Conservation (phyloP, 2,888 invertebrate species). For the Colostygia pectinataria region DNA sequence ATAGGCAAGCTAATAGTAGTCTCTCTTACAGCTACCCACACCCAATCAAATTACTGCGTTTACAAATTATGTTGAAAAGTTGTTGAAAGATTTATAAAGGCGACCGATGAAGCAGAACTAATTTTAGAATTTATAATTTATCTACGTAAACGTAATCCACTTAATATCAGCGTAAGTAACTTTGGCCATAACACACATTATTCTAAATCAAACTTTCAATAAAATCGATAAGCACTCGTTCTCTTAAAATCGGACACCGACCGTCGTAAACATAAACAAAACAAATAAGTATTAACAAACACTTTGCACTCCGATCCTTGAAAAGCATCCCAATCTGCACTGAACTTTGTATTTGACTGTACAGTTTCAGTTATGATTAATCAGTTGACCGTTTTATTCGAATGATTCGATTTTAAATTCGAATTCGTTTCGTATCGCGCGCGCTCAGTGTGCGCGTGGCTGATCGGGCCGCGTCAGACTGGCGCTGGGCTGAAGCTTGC, state of each 20-base stretch:
- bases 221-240: slow-evolving; percentile 41
- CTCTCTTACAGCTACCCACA: no score
- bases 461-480: slow-evolving; percentile 70
- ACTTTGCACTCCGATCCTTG: slow-evolving; percentile 26
- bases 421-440: slow-evolving; percentile 50
- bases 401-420: slow-evolving; percentile 49
- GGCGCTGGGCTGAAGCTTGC: slow-evolving; percentile 38
- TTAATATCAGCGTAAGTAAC: slow-evolving; percentile 3
- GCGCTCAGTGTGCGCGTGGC: slow-evolving; percentile 67
- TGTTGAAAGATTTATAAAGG: slow-evolving; percentile 9
- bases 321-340: slow-evolving; percentile 42
- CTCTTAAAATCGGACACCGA: slow-evolving; percentile 49
- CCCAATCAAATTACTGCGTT: no score
- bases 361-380: slow-evolving; percentile 52
- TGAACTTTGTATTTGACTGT: slow-evolving; percentile 44
- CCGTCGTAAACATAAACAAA: slow-evolving; percentile 51
- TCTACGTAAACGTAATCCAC: no score
- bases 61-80: slow-evolving; percentile 3
- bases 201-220: slow-evolving; percentile 42
- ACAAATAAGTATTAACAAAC: slow-evolving; percentile 30
- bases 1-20: no score
- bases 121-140: not conserved
- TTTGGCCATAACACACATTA: slow-evolving; percentile 24
- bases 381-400: slow-evolving; percentile 57
- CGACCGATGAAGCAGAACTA: not conserved